Conservation (phyloP, 2,888 invertebrate genomes). For the Panzeria rudis region DNA sequence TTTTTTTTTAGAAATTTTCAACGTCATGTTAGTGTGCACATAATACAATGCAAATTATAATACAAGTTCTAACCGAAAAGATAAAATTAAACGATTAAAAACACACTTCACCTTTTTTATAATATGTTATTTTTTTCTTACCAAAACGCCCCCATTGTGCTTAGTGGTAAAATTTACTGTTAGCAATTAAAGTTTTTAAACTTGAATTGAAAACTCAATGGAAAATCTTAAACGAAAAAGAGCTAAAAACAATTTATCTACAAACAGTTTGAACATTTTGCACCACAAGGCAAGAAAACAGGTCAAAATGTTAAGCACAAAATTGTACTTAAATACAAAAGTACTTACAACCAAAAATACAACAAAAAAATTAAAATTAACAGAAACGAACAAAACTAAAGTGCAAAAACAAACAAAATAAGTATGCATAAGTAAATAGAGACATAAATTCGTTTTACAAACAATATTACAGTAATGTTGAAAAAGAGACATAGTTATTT, state of each 20-base stretch:
- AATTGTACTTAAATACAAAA: constrained; percentile 16
- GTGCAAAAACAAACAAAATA: background rate
- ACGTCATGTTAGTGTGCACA: no score
- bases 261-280: constrained; percentile 4
- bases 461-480: no score
- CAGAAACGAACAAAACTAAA: constrained; percentile 13
- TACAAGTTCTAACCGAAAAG: no score
- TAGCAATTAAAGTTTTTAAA: constrained; percentile 1
- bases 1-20: no score
- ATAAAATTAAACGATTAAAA: no score
- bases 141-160: background rate
- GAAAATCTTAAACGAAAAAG: constrained; percentile 9
- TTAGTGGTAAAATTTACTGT: background rate
- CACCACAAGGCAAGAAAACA: constrained; percentile 42
- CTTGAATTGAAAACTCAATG: constrained; percentile 45
- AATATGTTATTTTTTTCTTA: no score
- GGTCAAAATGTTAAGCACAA: constrained; percentile 64
- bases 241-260: background rate
- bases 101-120: no score
- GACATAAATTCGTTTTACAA: background rate
- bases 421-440: no score
- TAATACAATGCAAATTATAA: no score
- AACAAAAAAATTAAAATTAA: constrained; percentile 1
- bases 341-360: background rate
- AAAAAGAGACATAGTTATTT: no score